Conservation (phyloP, 2,888 invertebrate genomes). For the Mycalesis mineus region DNA sequence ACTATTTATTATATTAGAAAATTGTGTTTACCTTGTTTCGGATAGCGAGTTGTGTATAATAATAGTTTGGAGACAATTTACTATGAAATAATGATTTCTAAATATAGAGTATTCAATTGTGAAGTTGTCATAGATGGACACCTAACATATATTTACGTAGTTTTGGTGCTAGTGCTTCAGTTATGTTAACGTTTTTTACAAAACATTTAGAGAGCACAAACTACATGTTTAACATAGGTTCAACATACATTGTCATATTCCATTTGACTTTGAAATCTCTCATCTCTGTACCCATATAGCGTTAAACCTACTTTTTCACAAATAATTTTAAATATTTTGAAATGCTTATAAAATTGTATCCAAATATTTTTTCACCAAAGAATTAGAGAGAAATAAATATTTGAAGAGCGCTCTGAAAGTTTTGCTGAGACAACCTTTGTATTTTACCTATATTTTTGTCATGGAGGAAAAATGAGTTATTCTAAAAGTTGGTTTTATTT, state of each 20-base stretch:
- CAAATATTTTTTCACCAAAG: slow-evolving; percentile 42
- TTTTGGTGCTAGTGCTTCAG: slow-evolving; percentile 67
- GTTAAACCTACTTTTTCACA: not conserved
- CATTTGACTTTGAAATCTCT: not conserved
- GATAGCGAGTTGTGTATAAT: too few relatives aligned
- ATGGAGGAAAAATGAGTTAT: too few relatives aligned
- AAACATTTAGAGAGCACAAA: slow-evolving; percentile 48
- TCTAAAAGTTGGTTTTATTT: too few relatives aligned
- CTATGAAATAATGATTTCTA: not conserved
- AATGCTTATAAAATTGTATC: not conserved
- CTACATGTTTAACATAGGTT: slow-evolving; percentile 16
- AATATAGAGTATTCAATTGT: not conserved
- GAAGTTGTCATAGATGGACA: not conserved
- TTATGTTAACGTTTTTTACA: slow-evolving; percentile 43
- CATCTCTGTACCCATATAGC: not conserved
- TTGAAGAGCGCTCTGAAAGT: not conserved
- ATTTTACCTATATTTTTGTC: too few relatives aligned
- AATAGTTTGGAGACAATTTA: too few relatives aligned
- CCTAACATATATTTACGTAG: slow-evolving; percentile 40
- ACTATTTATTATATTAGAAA: too few relatives aligned
- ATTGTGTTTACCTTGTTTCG: too few relatives aligned
- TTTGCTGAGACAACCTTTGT: too few relatives aligned
- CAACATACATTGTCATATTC: slow-evolving; percentile 5
- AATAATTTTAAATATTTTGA: not conserved
- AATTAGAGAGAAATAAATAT: slow-evolving; percentile 24